Evolutionary conservation across 1,140 invertebrate species (phyloP), one percentile per base, ranked within the genome.

Genomic region (Drosophila kohkoa): DNA sequence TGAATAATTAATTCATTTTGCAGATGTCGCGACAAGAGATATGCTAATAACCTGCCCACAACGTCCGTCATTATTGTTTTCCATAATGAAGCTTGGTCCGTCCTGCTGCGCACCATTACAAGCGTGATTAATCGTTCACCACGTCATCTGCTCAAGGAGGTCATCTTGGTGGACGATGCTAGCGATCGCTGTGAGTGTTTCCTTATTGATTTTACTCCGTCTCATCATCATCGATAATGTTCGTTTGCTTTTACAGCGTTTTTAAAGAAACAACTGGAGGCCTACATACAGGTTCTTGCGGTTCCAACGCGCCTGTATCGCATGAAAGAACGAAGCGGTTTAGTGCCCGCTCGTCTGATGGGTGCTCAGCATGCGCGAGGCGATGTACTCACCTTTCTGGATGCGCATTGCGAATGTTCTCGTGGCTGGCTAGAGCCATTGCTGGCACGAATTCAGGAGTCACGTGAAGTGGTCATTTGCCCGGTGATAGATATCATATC

Each of bases 401-500:
- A 99, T 93, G 97, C 98, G 20, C 98, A 99, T 93, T 98, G 98
- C 92, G 98, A 99, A 94, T 94, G 96, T 83, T 98, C 98, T 16
- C 93, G 93, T 66, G 97, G 98, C 6, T 99, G 98, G 98, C 90
- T 99, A 51, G 97, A 98, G 83, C 97, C 97, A 0, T 93, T 99
- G 0, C 91, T 99, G 5, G 94, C 95, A 35, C 94, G 97, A 41
- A 96, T 99, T 16, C 94, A 95, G 38, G 94, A 95, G 74, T 94
- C 97, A 71, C 93, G 95, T 87, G 95, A 95, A 79, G 93, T 95
- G 79, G 95, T 98, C 3, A 96, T 98, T n/a, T 98, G 97, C 77
- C 98, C 98, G 0, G 96, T 99, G 1, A 99, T 99, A 60, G 98
- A 99, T 92, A 98, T 99, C 15, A 97, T 99, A 20, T 97, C 97